Evolutionary conservation across 2,113 vertebrate species (phyloP).

Genomic region (Melanostigma gelatinosum): DNA sequence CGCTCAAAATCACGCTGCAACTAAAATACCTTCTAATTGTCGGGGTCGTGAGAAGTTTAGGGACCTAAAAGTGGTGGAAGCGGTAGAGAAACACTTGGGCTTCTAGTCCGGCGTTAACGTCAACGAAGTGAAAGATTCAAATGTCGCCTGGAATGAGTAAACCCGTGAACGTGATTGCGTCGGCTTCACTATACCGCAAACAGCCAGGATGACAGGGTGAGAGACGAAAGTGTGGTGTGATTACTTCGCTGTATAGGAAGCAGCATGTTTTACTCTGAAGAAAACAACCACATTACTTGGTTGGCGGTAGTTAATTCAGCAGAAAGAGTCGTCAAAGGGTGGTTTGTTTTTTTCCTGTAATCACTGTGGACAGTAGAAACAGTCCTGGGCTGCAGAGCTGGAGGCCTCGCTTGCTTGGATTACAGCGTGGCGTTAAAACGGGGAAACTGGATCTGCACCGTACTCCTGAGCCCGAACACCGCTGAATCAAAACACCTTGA

Average conservation of each 20-base stretch:
- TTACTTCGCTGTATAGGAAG: constrained; percentile 12
- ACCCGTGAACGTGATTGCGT: constrained; percentile 7
- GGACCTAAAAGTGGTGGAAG: neutral
- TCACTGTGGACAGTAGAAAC: neutral
- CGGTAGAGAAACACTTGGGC: neutral
- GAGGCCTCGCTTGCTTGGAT: constrained; percentile 6
- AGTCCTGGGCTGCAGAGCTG: neutral
- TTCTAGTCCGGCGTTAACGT: neutral
- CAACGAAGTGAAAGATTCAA: constrained; percentile 16
- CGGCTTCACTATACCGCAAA: neutral
- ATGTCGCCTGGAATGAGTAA: constrained; percentile 13
- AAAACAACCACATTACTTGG: neutral
- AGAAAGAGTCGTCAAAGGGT: constrained; percentile 1
- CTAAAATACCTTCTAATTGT: constrained; percentile 22
- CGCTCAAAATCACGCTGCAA: constrained; percentile 21
- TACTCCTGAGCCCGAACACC: neutral
- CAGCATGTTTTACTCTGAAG: neutral
- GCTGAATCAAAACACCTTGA: neutral
- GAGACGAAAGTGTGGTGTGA: constrained; percentile 11
- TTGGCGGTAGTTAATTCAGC: constrained; percentile 13
- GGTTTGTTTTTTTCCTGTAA: constrained; percentile 16
- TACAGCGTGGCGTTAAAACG: neutral
- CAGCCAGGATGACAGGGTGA: neutral
- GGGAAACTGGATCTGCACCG: constrained; percentile 3
- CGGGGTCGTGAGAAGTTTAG: constrained; percentile 31